A percentile compares a stretch with the other conserved stretches of the same genome.
Conservation (phyloP, 92 coral and sea anemone genomes). For the Pocillopora meandrina region DNA sequence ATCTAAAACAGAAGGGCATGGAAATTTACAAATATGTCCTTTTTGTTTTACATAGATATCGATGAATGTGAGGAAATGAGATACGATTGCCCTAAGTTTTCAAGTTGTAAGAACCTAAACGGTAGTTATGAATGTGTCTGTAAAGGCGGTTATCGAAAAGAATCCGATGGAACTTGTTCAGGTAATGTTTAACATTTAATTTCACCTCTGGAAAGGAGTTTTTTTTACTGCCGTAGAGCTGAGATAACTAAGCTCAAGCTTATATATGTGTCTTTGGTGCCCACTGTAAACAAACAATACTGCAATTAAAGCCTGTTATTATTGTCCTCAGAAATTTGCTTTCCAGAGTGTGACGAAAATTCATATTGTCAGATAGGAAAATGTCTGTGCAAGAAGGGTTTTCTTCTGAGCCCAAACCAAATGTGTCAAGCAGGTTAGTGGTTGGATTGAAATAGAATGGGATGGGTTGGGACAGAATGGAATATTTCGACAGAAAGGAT, state of each 20-base stretch:
- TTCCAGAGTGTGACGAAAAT: neutral
- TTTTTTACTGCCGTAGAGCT: neutral
- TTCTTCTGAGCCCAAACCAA: neutral
- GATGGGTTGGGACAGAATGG: no score
- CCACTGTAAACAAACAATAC: no score
- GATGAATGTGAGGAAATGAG: slow-evolving; percentile 19
- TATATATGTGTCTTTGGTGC: no score
- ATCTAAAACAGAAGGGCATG: no score
- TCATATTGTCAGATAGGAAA: slow-evolving; percentile 1
- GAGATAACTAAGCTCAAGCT: neutral
- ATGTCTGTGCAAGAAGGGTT: slow-evolving; percentile 18
- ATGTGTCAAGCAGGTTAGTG: slow-evolving; percentile 2
- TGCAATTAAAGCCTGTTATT: no score
- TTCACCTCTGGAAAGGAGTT: no score
- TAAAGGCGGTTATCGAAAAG: slow-evolving; percentile 9
- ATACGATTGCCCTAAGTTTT: neutral
- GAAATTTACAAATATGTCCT: no score
- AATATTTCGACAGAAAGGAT: no score
- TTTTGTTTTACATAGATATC: slow-evolving; percentile 6
- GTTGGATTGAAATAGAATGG: neutral
- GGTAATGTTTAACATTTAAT: slow-evolving; percentile 1
- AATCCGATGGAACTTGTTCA: neutral
- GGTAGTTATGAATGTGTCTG: slow-evolving; percentile 30
- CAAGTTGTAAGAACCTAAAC: slow-evolving; percentile 6
- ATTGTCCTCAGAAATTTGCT: slow-evolving; percentile 1